These are phyloP conservation scores for Tragelaphus strepsiceros DNA, from an alignment of 2,113 vertebrate species.

Conservation along the genomic window DNA sequence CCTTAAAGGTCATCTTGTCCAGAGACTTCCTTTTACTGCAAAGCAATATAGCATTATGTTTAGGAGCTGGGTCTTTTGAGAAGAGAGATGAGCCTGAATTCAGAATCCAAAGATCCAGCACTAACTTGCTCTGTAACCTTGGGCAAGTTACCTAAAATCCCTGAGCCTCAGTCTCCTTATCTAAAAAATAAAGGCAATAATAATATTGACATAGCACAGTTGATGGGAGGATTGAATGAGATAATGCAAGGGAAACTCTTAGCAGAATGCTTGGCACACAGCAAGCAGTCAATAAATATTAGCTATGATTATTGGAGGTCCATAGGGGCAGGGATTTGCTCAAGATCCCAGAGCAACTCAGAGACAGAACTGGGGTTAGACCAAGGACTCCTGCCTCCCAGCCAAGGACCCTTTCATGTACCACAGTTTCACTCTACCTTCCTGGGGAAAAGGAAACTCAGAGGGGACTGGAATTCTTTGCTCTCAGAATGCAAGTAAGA, in stretches of 20 bases:
- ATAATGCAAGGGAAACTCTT: slow-evolving; percentile 36
- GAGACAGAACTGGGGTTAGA: slow-evolving; percentile 37
- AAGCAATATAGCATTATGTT: not conserved
- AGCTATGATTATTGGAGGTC: slow-evolving; percentile 52
- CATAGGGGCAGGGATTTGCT: slow-evolving; percentile 17
- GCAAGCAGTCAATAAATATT: slow-evolving; percentile 60
- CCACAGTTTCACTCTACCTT: not conserved
- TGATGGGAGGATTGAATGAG: slow-evolving; percentile 13
- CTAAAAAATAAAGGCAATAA: slow-evolving; percentile 3
- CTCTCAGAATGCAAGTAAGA: not conserved
- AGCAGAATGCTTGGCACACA: slow-evolving; percentile 41
- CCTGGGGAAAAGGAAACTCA: not conserved
- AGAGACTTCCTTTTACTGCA: not conserved
- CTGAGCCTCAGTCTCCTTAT: not conserved
- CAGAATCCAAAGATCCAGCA: not conserved
- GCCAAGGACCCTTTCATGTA: not conserved
- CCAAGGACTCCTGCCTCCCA: not conserved
- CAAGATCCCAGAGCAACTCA: slow-evolving; percentile 29
- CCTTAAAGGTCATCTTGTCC: slow-evolving; percentile 24
- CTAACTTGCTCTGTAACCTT: not conserved
- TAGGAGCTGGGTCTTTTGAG: not conserved
- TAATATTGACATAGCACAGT: not conserved
- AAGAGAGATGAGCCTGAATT: not conserved
- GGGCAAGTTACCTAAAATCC: not conserved
- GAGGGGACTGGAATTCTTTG: not conserved